These are phyloP conservation scores for Aphaenogaster rudis DNA, from an alignment of 1,140 invertebrate genomes.

Conservation along the genomic window DNA sequence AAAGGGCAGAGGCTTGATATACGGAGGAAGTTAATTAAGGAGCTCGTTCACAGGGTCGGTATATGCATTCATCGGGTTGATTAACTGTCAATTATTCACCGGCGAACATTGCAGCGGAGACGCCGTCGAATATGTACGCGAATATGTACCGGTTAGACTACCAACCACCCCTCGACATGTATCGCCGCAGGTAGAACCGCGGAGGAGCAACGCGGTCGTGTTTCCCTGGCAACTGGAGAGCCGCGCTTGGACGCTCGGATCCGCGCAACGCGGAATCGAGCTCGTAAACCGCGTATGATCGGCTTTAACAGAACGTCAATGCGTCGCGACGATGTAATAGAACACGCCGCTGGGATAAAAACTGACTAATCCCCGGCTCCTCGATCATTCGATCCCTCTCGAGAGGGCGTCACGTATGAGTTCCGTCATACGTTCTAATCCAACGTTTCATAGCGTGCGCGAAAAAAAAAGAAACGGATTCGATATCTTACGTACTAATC, in stretches of 20 bases:
- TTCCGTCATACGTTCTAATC: neutral
- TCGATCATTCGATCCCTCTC: conserved; percentile 3
- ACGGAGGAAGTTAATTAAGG: conserved; percentile 5
- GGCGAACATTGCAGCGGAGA: neutral
- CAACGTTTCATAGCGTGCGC: neutral
- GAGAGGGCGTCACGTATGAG: neutral
- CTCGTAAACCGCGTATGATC: conserved; percentile 34
- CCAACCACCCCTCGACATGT: conserved; percentile 28
- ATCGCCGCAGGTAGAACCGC: conserved; percentile 47
- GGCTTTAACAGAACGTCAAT: conserved; percentile 3
- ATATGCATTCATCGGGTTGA: neutral
- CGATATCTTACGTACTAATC: conserved; percentile 22
- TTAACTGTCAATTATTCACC: conserved; percentile 32
- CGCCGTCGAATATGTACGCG: neutral
- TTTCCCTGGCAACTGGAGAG: conserved; percentile 53
- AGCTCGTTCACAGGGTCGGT: neutral
- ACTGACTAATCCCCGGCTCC: neutral
- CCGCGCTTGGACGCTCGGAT: neutral
- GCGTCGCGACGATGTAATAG: conserved; percentile 18
- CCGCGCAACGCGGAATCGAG: neutral
- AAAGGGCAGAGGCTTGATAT: too few species aligned
- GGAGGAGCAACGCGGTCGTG: conserved; percentile 40
- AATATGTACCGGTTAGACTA: conserved; percentile 21
- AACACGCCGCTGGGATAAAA: conserved; percentile 27
- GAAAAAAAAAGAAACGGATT: neutral